A percentile compares a stretch with the other conserved stretches of the same genome.
Conservation (phyloP, 2,113 vertebrate species). For the Bufo gargarizans region DNA sequence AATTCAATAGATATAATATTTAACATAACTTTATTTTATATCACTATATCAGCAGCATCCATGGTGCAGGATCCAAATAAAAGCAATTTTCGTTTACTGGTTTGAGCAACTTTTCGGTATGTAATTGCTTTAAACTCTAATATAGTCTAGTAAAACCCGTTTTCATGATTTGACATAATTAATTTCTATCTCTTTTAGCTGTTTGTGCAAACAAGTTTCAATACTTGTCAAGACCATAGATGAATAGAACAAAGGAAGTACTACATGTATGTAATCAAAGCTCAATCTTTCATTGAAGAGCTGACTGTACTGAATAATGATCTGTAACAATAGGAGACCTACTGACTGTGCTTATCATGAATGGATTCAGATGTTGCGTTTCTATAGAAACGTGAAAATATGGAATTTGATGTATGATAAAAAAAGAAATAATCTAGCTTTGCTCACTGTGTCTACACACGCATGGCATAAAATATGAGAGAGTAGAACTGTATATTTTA, state of each 20-base stretch:
- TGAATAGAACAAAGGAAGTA: background rate
- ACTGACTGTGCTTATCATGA: conserved; percentile 33
- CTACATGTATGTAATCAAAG: conserved; percentile 36
- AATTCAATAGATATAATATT: background rate
- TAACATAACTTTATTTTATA: background rate
- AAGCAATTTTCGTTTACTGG: background rate
- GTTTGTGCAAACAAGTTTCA: background rate
- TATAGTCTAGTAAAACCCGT: background rate
- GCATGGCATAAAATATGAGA: conserved; percentile 1
- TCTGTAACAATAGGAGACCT: conserved; percentile 30
- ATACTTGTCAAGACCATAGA: background rate
- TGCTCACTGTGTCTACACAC: background rate
- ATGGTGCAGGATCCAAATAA: background rate
- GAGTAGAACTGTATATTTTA: background rate
- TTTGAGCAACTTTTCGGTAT: background rate
- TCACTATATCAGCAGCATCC: background rate
- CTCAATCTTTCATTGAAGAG: conserved; percentile 34
- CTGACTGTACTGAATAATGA: conserved; percentile 43
- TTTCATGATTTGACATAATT: background rate
- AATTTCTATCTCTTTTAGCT: conserved; percentile 4
- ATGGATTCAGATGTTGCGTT: conserved; percentile 22
- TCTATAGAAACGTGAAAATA: conserved; percentile 35
- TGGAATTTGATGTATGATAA: conserved; percentile 27
- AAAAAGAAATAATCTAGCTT: background rate
- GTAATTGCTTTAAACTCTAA: background rate